phyloP scores from a whole-genome alignment of 2,888 invertebrate species.

The Tetheella fluctuosa region DNA sequence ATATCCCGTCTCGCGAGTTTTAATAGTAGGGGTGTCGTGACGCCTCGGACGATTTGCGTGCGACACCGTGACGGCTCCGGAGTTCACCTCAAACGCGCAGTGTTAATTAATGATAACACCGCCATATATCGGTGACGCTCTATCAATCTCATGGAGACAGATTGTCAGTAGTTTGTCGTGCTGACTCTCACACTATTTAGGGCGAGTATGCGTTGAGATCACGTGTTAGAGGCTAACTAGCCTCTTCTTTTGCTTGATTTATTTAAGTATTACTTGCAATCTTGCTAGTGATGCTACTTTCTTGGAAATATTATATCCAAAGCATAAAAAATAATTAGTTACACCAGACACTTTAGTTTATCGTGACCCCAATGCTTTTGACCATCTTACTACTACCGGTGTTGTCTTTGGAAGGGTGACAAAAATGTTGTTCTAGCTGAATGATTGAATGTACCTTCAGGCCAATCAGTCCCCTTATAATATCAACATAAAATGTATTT shows the following conservation, averaged over 20 bases:
- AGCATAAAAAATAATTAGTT: too few species aligned
- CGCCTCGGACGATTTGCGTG: conserved; percentile 63
- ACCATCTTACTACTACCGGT: too few species aligned
- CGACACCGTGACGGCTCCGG: conserved; percentile 53
- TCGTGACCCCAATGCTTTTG: not conserved
- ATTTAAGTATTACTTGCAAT: too few species aligned
- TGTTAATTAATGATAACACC: conserved; percentile 72
- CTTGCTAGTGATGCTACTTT: not conserved
- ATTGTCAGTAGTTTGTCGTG: conserved; percentile 65
- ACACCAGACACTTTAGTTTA: not conserved
- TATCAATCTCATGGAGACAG: conserved; percentile 69
- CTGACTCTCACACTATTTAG: conserved; percentile 15
- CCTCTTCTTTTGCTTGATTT: too few species aligned
- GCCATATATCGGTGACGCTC: conserved; percentile 76
- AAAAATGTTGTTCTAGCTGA: not conserved
- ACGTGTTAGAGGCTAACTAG: not conserved
- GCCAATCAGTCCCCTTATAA: not conserved
- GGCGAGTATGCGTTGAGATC: not conserved
- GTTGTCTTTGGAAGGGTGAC: too few species aligned
- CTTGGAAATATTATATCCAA: not conserved
- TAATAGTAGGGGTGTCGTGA: conserved; percentile 36
- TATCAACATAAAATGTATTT: conserved; percentile 3
- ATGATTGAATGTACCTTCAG: not conserved
- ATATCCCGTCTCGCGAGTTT: conserved; percentile 27
- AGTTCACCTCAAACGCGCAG: conserved; percentile 50